phyloP scores from a whole-genome alignment of 1,140 invertebrate genomes.

The Cephus cinctus region DNA sequence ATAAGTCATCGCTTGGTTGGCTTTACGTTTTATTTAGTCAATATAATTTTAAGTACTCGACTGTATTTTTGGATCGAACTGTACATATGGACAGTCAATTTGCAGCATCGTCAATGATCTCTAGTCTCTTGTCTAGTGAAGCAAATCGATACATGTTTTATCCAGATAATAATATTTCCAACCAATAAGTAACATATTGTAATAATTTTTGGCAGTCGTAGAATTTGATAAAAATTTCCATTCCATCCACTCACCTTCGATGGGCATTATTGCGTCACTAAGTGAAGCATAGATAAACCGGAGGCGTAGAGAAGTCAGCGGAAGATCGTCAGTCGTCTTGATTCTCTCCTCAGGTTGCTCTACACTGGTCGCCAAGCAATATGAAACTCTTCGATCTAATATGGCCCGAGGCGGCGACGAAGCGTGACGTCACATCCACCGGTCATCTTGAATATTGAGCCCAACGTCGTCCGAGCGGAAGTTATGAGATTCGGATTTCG shows the following conservation, averaged over 20 bases:
- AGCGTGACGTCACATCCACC: constrained; percentile 52
- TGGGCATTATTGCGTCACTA: constrained; percentile 44
- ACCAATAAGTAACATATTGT: no score
- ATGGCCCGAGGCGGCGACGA: constrained; percentile 53
- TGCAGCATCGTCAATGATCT: not conserved
- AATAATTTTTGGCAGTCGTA: no score
- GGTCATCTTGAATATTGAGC: constrained; percentile 58
- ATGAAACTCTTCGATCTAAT: constrained; percentile 54
- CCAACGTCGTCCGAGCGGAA: constrained; percentile 48
- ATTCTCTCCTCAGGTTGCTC: not conserved
- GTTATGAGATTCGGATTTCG: constrained; percentile 54
- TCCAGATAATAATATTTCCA: no score
- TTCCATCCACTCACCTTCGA: constrained; percentile 9
- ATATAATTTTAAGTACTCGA: no score
- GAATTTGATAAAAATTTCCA: not conserved
- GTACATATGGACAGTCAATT: no score
- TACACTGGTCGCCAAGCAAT: constrained; percentile 28
- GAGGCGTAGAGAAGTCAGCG: not conserved
- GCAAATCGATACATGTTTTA: no score
- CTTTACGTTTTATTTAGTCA: no score
- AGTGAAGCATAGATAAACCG: constrained; percentile 40
- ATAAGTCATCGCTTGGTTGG: no score
- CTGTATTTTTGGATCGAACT: no score
- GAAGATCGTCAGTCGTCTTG: constrained; percentile 6
- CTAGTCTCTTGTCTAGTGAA: no score